Evolutionary conservation across 2,888 invertebrate species (phyloP).

Genomic region (Pteria penguin): DNA sequence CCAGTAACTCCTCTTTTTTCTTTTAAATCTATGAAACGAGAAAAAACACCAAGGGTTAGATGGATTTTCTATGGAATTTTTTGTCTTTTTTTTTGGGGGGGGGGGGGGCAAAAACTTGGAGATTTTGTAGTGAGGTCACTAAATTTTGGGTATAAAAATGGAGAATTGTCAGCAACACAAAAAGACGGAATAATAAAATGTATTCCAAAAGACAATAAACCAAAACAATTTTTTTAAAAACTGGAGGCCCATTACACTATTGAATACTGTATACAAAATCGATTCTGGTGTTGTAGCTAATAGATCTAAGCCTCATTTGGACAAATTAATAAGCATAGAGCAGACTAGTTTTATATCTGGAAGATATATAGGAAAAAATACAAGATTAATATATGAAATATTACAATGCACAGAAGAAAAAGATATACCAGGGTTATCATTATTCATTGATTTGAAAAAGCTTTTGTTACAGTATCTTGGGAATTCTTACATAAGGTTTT

Average conservation of each 20-base stretch:
- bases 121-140: background rate
- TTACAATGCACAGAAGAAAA: too few species aligned
- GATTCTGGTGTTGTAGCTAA: background rate
- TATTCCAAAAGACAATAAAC: background rate
- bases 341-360: conserved; percentile 1
- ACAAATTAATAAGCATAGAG: conserved; percentile 7
- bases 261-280: background rate
- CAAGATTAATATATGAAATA: background rate
- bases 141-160: background rate
- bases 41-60: background rate
- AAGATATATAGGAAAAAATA: background rate
- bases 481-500: background rate
- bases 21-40: background rate
- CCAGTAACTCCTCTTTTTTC: too few species aligned
- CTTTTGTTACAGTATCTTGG: background rate
- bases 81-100: background rate
- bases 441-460: conserved; percentile 1
- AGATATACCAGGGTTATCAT: too few species aligned
- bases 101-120: background rate
- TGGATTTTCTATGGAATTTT: background rate
- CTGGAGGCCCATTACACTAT: background rate
- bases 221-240: conserved; percentile 1
- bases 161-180: background rate
- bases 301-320: background rate
- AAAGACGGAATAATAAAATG: background rate